Percentiles rank a stretch among this genome's conserved stretches.
These are phyloP conservation scores for Pitta sordida DNA, from an alignment of 2,113 vertebrate genomes.

Conservation along the genomic window DNA sequence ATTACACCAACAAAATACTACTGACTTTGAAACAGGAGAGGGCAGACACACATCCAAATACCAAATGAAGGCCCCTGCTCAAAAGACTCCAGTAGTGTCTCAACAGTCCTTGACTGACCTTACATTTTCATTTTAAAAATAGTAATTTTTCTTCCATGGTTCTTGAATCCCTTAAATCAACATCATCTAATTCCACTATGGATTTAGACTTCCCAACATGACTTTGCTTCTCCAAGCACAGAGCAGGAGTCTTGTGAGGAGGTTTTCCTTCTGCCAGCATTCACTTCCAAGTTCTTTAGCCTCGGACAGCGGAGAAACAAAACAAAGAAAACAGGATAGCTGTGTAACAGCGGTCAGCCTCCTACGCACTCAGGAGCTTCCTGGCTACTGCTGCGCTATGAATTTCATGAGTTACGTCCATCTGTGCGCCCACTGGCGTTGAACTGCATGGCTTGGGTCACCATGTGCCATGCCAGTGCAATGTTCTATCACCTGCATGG, in stretches of 20 bases:
- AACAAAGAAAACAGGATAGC: neutral
- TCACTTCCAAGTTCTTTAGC: slow-evolving; percentile 26
- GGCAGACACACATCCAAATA: neutral
- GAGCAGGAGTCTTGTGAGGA: slow-evolving; percentile 56
- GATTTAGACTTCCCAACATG: slow-evolving; percentile 44
- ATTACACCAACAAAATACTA: neutral
- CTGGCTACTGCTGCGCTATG: neutral
- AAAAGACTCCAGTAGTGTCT: neutral
- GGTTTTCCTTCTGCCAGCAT: slow-evolving; percentile 9
- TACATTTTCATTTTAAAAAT: neutral
- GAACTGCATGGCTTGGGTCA: neutral
- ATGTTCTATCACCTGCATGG: fast-evolving
- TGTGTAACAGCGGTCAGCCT: neutral
- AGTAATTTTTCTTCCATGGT: neutral
- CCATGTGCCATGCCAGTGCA: neutral
- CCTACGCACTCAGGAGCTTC: neutral
- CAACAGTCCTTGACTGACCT: neutral
- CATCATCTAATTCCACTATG: neutral
- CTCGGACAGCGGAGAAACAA: neutral
- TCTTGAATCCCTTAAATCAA: slow-evolving; percentile 14
- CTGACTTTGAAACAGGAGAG: slow-evolving; percentile 5
- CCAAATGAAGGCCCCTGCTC: slow-evolving; percentile 29
- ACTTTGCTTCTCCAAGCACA: slow-evolving; percentile 40
- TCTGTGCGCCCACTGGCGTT: neutral
- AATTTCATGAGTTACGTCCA: neutral